phyloP scores from a whole-genome alignment of 2,113 vertebrate species.

The Galemys pyrenaicus region DNA sequence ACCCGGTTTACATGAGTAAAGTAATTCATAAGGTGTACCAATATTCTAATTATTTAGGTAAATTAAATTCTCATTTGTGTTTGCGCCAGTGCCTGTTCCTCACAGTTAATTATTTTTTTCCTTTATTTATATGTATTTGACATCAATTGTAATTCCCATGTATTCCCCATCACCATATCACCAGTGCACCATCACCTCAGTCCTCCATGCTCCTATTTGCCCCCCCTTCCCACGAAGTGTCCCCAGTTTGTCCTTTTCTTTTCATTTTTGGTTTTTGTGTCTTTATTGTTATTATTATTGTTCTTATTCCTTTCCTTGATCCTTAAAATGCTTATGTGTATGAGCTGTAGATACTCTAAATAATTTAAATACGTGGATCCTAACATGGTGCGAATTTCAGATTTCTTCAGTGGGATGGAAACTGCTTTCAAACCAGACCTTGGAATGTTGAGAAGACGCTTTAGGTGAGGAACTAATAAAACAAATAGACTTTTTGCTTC shows the following conservation, averaged over 20 bases:
- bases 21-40: not conserved
- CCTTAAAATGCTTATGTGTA: not conserved
- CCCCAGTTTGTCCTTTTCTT: too few species aligned
- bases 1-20: not conserved
- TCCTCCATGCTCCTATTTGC: too few species aligned
- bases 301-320: too few species aligned
- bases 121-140: too few species aligned
- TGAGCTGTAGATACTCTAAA: not conserved
- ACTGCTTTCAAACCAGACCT: not conserved
- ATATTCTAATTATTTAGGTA: not conserved
- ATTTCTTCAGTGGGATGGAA: not conserved
- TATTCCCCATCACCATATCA: too few species aligned
- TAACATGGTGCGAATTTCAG: not conserved
- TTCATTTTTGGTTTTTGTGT: too few species aligned
- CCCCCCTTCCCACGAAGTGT: too few species aligned
- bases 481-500: not conserved
- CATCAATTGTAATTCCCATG: too few species aligned
- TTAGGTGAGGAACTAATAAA: not conserved
- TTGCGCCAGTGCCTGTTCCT: not conserved
- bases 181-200: too few species aligned
- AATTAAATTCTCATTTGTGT: not conserved
- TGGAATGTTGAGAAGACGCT: not conserved
- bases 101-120: not conserved
- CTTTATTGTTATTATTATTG: too few species aligned
- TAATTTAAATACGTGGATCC: not conserved